Evolutionary conservation across 2,113 vertebrate species (phyloP).

Genomic region (Oxygymnocypris stewartii): DNA sequence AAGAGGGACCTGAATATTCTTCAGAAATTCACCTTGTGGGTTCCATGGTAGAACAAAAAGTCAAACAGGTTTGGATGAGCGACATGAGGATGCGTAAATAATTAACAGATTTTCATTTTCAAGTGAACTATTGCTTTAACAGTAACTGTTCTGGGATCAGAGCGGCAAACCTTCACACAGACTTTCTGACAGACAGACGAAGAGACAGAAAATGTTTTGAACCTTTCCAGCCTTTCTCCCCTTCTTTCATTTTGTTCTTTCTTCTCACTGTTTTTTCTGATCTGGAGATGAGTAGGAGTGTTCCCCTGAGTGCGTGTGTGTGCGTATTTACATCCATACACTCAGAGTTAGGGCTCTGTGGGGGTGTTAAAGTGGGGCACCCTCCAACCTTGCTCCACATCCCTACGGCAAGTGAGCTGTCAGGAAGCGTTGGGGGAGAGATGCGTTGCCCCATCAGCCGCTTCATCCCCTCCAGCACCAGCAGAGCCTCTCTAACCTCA

Average conservation of each 20-base stretch:
- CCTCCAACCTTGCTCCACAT: constrained; percentile 35
- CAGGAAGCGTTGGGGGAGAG: constrained; percentile 40
- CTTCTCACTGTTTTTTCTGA: constrained; percentile 31
- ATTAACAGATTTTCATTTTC: background rate
- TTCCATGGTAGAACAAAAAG: background rate
- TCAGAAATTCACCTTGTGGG: constrained; percentile 1
- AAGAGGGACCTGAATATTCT: background rate
- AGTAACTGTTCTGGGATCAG: constrained; percentile 1
- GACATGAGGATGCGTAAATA: constrained; percentile 6
- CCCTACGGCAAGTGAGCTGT: constrained; percentile 51
- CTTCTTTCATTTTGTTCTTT: constrained; percentile 11
- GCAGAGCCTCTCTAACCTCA: constrained; percentile 45
- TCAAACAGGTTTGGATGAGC: background rate
- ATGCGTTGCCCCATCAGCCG: constrained; percentile 42
- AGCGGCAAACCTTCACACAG: constrained; percentile 14
- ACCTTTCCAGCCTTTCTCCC: background rate
- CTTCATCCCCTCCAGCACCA: constrained; percentile 45
- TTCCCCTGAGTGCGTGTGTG: constrained; percentile 31
- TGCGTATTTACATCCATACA: constrained; percentile 45
- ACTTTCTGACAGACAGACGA: constrained; percentile 17
- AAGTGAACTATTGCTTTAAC: constrained; percentile 2
- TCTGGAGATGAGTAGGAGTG: constrained; percentile 45
- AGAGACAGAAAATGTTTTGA: constrained; percentile 1
- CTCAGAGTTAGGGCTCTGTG: constrained; percentile 42
- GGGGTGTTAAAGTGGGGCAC: constrained; percentile 50